Evolutionary conservation across 2,113 vertebrate species (phyloP), one percentile per base, ranked within the genome.

Genomic region (Mormyrus iriodes): DNA sequence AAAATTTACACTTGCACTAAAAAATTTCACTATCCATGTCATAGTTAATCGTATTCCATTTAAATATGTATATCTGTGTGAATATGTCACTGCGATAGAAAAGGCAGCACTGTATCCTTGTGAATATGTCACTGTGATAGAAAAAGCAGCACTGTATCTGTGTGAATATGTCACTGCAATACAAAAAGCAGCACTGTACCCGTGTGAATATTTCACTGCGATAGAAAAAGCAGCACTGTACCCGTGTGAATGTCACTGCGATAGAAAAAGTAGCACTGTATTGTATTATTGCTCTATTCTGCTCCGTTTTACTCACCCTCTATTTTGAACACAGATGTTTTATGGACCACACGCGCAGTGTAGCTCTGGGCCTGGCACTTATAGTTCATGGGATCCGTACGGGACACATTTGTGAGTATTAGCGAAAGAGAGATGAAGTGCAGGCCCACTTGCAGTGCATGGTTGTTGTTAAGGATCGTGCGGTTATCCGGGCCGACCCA

Each of bases 391-490:
- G 92, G 90, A 46, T 94, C 93, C n/a, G 92, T 93, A 90, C 88
- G 91, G 0, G 97, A 96, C 88, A 97, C 91, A 0, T 97, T 98
- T 44, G 90, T 86, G 10, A 98, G 89, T 73, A 88, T 83, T 82
- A 98, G 90, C 0, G 93, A 95, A 48, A 96, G 17, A 3, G 95
- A 95, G 61, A 97, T 95, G 90, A 96, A 96, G 69, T 97, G 96
- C 42, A 9, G 91, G 55, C 88, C 90, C 2, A 92, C 89, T 21
- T 86, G 93, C 15, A 91, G 89, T 42, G 92, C 24, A 0, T 94
- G 90, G 0, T 93, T 73, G 1, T 9, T 31, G 0, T 73, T 0
- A 0, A 91, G 94, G 79, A 96, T 87, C 0, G 13, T 93, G 90
- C 90, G 91, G 52, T 94, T 93, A 82, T 88, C 91, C 8, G 96